Evolutionary conservation across 2,113 vertebrate genomes (phyloP).

Genomic region (Solenodon paradoxus): DNA sequence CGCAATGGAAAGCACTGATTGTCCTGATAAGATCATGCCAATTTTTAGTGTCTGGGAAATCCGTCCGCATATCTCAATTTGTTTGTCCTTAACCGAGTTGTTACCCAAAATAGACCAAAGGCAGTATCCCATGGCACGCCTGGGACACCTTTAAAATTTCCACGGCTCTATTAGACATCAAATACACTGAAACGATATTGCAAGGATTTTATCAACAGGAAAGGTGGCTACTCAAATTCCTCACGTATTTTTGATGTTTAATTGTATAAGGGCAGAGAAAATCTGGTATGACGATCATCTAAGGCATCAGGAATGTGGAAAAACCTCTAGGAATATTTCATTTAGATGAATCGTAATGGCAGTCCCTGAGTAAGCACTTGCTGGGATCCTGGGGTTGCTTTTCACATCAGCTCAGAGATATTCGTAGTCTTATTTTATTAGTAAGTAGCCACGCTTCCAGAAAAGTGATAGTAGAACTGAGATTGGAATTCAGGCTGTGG

Average conservation of each 20-base stretch:
- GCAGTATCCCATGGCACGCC: neutral
- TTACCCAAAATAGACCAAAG: neutral
- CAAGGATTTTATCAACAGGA: neutral
- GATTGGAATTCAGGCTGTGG: neutral
- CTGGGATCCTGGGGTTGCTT: neutral
- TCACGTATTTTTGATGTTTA: slow-evolving; percentile 26
- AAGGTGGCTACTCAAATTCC: neutral
- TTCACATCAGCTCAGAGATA: neutral
- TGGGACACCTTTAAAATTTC: neutral
- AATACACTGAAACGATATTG: neutral
- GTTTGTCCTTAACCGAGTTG: neutral
- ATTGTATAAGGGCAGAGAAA: slow-evolving; percentile 6
- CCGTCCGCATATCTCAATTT: neutral
- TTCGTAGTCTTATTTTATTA: neutral
- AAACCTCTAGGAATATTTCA: neutral
- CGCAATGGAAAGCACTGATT: neutral
- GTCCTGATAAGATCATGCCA: neutral
- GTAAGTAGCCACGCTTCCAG: neutral
- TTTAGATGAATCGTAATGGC: neutral
- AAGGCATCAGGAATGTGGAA: neutral
- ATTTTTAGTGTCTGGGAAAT: neutral
- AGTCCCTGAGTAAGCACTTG: neutral
- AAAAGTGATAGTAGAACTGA: neutral
- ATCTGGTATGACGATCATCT: neutral
- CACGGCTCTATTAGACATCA: neutral